Conservation (phyloP, 2,797 vertebrate species). For the Lepidocolaptes lacrymiger region DNA sequence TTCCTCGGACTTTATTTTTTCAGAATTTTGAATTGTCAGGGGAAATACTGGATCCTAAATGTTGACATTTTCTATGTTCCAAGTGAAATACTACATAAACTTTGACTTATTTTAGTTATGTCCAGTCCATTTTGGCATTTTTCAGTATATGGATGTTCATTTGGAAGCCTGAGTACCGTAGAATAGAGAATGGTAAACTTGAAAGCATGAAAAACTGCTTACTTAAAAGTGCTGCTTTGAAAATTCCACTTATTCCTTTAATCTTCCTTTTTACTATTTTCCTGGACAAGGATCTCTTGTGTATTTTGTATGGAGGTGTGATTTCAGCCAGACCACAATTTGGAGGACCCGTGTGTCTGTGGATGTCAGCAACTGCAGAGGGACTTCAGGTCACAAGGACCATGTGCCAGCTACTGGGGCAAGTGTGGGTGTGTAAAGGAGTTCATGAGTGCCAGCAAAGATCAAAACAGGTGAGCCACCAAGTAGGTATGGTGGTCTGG, state of each 20-base stretch:
- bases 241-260: background rate
- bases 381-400: accelerated
- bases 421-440: background rate
- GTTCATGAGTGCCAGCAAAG: background rate
- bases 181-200: background rate
- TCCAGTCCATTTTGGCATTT: background rate
- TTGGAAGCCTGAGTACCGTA: background rate
- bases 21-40: background rate
- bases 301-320: background rate
- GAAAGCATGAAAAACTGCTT: background rate
- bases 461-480: background rate
- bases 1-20: background rate
- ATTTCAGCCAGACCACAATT: accelerated
- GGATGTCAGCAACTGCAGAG: background rate
- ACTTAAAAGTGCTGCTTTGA: background rate
- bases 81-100: background rate
- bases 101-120: background rate
- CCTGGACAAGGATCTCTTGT: accelerated
- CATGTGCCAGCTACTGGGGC: accelerated
- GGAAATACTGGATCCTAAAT: background rate
- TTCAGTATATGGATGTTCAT: background rate
- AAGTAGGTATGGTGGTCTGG: background rate
- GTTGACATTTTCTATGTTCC: background rate
- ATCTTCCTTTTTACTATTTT: background rate
- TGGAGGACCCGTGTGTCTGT: background rate